These are phyloP conservation scores for Pedionomus torquatus DNA, from an alignment of 2,113 vertebrate species.

Conservation along the genomic window DNA sequence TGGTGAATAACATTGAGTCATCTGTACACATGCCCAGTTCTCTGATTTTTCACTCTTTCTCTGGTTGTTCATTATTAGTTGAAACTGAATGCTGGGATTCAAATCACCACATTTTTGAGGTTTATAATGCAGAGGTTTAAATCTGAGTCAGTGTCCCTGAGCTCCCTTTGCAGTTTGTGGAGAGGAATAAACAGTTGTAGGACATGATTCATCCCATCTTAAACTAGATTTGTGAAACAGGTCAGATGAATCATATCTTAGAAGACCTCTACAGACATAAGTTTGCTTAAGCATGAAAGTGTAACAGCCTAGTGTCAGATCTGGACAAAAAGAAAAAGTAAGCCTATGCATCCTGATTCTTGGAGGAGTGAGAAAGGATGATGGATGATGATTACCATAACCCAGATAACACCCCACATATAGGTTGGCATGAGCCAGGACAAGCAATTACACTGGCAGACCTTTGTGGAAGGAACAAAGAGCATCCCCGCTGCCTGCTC, in stretches of 20 bases:
- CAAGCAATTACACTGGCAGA: background rate
- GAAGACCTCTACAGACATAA: conserved; percentile 14
- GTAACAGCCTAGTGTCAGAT: background rate
- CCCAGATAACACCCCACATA: background rate
- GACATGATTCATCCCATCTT: conserved; percentile 56
- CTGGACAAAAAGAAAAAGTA: background rate
- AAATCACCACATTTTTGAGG: conserved; percentile 13
- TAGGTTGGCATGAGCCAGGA: background rate
- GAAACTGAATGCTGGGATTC: background rate
- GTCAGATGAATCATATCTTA: conserved; percentile 54
- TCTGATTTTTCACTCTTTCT: background rate
- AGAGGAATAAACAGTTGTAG: conserved; percentile 23
- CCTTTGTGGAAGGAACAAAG: background rate
- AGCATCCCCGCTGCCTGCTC: background rate
- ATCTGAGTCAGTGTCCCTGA: conserved; percentile 51
- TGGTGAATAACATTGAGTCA: conserved; percentile 4
- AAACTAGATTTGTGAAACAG: conserved; percentile 49
- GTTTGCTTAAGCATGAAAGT: conserved; percentile 32
- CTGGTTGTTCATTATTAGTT: background rate
- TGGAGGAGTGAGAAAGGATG: background rate
- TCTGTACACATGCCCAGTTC: background rate
- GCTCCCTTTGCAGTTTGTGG: conserved; percentile 17
- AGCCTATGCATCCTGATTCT: background rate
- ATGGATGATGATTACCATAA: background rate
- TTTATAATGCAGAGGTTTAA: conserved; percentile 28